A percentile compares a stretch with the other conserved stretches of the same genome.
These are phyloP conservation scores for Micronycteris hirsuta DNA, from an alignment of 2,113 vertebrate genomes.

Conservation along the genomic window DNA sequence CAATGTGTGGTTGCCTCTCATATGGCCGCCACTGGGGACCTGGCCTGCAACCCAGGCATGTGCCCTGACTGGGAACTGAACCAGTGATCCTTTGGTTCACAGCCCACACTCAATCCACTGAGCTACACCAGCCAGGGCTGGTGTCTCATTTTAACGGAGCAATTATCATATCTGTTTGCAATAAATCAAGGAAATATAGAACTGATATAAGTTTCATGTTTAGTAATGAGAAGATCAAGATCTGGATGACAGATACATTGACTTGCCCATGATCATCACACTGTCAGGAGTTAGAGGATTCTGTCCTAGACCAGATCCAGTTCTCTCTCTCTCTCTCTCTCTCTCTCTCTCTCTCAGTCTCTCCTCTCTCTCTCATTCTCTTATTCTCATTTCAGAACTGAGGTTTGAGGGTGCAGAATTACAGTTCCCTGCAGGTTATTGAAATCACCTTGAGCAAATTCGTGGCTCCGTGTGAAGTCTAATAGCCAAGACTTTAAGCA, in stretches of 20 bases:
- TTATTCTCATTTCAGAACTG: not conserved
- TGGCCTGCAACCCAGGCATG: no score
- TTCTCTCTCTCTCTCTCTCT: not conserved
- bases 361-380: not conserved
- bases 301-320: not conserved
- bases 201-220: not conserved
- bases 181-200: not conserved
- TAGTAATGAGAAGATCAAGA: not conserved
- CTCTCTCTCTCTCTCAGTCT: not conserved
- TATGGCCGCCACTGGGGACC: no score
- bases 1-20: no score
- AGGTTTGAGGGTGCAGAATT: not conserved
- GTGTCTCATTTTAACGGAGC: not conserved
- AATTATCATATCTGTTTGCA: not conserved
- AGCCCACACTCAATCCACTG: no score
- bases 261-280: not conserved
- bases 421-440: not conserved
- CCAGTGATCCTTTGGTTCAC: no score
- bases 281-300: not conserved
- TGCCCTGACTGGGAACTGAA: no score
- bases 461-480: not conserved
- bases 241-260: not conserved
- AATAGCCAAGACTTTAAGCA: not conserved
- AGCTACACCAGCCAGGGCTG: no score
- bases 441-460: not conserved